Conservation (phyloP, 2,888 invertebrate species). For the Trileptium ribeirensis region DNA sequence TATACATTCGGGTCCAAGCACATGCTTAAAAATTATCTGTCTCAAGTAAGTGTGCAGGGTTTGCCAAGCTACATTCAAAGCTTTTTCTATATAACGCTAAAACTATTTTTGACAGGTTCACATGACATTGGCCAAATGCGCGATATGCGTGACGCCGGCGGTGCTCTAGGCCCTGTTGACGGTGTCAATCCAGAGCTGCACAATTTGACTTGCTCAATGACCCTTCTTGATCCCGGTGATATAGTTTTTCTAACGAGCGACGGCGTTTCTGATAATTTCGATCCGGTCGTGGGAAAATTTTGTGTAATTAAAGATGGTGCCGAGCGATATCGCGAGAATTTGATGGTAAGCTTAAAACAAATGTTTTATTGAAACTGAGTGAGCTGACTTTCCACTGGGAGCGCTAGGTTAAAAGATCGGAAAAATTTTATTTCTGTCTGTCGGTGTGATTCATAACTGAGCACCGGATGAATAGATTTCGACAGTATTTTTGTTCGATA, state of each 20-base stretch:
- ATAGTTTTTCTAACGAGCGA: conserved; percentile 81
- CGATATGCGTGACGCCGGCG: conserved; percentile 79
- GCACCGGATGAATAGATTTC: no score
- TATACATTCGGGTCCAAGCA: no score
- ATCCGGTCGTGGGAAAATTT: conserved; percentile 81
- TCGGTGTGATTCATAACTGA: no score
- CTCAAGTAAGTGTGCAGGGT: no score
- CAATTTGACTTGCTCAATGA: conserved; percentile 68
- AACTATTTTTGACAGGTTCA: conserved; percentile 62
- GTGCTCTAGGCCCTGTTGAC: conserved; percentile 77
- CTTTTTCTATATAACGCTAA: no score
- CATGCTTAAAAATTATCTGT: no score
- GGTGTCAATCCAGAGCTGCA: conserved; percentile 74
- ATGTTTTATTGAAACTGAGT: no score
- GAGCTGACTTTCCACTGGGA: no score
- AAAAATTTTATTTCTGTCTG: no score
- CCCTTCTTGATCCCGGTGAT: conserved; percentile 59
- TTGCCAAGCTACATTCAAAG: no score
- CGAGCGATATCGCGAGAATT: not conserved
- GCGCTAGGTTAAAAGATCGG: no score
- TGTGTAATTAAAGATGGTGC: conserved; percentile 55
- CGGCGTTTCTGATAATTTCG: conserved; percentile 80
- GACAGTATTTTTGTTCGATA: no score
- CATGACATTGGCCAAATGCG: conserved; percentile 74
- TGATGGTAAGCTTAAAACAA: not conserved